A percentile compares a stretch with the other conserved stretches of the same genome.
These are phyloP conservation scores for Porites australiensis DNA, from an alignment of 64 coral and sea anemone genomes.

Conservation along the genomic window DNA sequence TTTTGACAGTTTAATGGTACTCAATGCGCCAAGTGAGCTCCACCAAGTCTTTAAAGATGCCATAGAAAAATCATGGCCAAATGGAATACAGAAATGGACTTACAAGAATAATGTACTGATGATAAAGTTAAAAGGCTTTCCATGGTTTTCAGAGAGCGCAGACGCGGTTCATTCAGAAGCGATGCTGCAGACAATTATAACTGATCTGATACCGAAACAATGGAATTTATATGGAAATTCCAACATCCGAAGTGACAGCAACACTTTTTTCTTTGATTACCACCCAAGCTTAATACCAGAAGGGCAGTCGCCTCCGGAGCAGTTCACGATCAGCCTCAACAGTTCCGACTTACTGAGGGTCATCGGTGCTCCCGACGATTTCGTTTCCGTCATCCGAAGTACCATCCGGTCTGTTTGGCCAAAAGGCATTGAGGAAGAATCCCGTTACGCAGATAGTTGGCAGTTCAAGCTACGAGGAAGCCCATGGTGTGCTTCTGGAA, in stretches of 20 bases:
- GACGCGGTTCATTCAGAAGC: constrained; percentile 61
- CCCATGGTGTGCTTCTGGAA: constrained; percentile 79
- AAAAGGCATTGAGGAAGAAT: constrained; percentile 66
- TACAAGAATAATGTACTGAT: constrained; percentile 66
- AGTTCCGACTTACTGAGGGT: constrained; percentile 70
- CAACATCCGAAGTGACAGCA: constrained; percentile 67
- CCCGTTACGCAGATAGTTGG: constrained; percentile 45
- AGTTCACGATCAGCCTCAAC: constrained; percentile 75
- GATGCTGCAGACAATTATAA: constrained; percentile 69
- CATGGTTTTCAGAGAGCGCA: constrained; percentile 67
- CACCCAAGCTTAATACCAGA: constrained; percentile 45
- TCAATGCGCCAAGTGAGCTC: constrained; percentile 73
- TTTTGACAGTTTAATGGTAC: constrained; percentile 82
- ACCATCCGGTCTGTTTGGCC: constrained; percentile 62
- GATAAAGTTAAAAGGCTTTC: constrained; percentile 79
- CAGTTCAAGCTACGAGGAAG: constrained; percentile 86
- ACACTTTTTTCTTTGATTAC: constrained; percentile 84
- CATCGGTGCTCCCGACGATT: constrained; percentile 59
- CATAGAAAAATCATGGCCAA: constrained; percentile 62
- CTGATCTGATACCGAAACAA: constrained; percentile 20
- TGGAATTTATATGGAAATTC: constrained; percentile 71
- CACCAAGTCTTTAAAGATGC: constrained; percentile 50
- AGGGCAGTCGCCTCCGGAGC: neutral
- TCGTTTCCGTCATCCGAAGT: constrained; percentile 65
- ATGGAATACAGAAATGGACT: constrained; percentile 74